Base-by-base conservation (phyloP, 1,140 invertebrate species). In the Hylaeus volcanicus region DNA sequence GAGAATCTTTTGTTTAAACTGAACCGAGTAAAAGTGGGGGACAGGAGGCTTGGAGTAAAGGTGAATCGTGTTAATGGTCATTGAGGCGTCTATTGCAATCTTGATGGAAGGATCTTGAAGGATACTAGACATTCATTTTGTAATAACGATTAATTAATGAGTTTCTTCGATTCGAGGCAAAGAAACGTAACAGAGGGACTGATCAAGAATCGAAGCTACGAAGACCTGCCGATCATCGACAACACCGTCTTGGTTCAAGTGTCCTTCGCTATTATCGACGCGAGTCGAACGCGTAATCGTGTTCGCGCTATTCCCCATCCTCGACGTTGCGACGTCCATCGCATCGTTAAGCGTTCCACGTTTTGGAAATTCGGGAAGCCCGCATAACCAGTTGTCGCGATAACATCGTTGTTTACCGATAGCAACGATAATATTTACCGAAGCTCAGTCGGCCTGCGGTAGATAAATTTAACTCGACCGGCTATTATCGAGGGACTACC, bases 341-440 rank as follows among this genome's bases (percentile, higher is more conserved):
- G 51, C 51, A 51, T 65, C 9, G 5, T 8, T 9, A 4, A 1
- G 5, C 43, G 41, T 8, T 9, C 11, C 1, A n/a, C 12, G 5
- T 45, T 45, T 45, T 2, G 12, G 6, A 45, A 5, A 1, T 5
- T 15, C 4, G 14, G 41, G 2, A 48, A n/a, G n/a, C 65, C n/a
- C n/a, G n/a, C 65, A 3, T 37, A 65, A 15, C 64, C n/a, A 51
- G 15, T 51, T 4, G 1, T 51, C 9, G 3, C 45, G 26, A 68
- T 37, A 51, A 26, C n/a, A 45, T 68, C 65, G n/a, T 51, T 48
- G 43, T 68, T 68, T 51, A 48, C 45, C 65, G 65, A 68, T 9
- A 51, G 8, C 45, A 68, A 68, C 45, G 65, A 68, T 51, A 68
- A 68, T 51, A 68, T 51, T 53, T 68, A 68, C 45, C 45, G 9